These are phyloP conservation scores for Ptyas mucosa DNA, from an alignment of 2,113 vertebrate genomes.

Conservation along the genomic window DNA sequence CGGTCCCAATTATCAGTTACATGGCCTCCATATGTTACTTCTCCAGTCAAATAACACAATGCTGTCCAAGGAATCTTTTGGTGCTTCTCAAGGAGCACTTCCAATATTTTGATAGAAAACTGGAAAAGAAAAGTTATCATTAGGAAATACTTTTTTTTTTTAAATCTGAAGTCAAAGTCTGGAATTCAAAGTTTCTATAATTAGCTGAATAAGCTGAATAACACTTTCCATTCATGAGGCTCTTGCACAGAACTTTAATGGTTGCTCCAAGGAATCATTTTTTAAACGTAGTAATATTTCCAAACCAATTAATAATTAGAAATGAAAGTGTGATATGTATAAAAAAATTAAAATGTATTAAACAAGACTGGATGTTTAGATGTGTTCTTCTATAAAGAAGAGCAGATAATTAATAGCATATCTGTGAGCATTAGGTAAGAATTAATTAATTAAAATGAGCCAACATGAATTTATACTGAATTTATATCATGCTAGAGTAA, in stretches of 20 bases:
- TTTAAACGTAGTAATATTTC: not conserved
- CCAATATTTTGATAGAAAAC: constrained; percentile 61
- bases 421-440: not conserved
- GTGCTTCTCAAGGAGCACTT: constrained; percentile 14
- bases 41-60: constrained; percentile 51
- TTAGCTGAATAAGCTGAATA: not conserved
- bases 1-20: constrained; percentile 64
- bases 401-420: not conserved
- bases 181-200: not conserved
- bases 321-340: not conserved
- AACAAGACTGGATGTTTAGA: not conserved
- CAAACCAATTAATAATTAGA: not conserved
- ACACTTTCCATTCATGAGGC: not conserved
- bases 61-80: constrained; percentile 48
- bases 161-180: not conserved
- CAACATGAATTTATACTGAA: not conserved
- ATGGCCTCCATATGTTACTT: constrained; percentile 63
- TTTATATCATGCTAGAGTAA: not conserved
- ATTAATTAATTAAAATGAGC: not conserved
- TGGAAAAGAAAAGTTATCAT: constrained; percentile 21
- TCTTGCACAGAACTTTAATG: not conserved
- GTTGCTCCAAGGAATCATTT: not conserved
- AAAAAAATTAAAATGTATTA: not conserved
- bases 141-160: not conserved
- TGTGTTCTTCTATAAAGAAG: not conserved